These are phyloP conservation scores for Mythimna lalbum DNA, from an alignment of 2,888 invertebrate genomes.

Conservation along the genomic window DNA sequence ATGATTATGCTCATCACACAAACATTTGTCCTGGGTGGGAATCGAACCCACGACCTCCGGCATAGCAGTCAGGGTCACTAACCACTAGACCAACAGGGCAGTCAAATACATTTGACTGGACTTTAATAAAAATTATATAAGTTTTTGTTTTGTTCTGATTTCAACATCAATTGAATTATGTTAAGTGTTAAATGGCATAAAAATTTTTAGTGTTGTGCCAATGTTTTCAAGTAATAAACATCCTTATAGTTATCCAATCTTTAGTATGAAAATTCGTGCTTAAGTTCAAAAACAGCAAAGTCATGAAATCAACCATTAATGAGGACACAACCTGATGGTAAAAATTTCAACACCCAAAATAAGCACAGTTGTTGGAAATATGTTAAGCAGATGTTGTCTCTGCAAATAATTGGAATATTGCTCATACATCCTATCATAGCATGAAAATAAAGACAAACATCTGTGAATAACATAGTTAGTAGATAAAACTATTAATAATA, in stretches of 20 bases:
- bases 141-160: neutral
- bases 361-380: conserved; percentile 51
- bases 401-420: conserved; percentile 44
- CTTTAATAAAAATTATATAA: too few species aligned
- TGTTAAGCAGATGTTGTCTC: conserved; percentile 57
- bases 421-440: conserved; percentile 29
- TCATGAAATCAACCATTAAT: conserved; percentile 4
- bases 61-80: too few species aligned
- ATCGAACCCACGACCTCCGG: too few species aligned
- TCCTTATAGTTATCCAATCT: neutral
- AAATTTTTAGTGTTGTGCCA: neutral
- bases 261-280: neutral
- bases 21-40: too few species aligned
- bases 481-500: neutral
- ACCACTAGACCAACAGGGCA: too few species aligned
- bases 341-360: conserved; percentile 39
- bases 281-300: too few species aligned
- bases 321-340: conserved; percentile 10
- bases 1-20: too few species aligned
- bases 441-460: conserved; percentile 32
- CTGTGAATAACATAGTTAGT: conserved; percentile 8
- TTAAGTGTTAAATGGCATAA: neutral
- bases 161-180: neutral
- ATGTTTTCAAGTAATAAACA: conserved; percentile 3
- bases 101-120: too few species aligned